A percentile compares a stretch with the other conserved stretches of the same genome.
Evolutionary conservation across 2,797 vertebrate genomes (phyloP).

Genomic region (Chromis chromis): DNA sequence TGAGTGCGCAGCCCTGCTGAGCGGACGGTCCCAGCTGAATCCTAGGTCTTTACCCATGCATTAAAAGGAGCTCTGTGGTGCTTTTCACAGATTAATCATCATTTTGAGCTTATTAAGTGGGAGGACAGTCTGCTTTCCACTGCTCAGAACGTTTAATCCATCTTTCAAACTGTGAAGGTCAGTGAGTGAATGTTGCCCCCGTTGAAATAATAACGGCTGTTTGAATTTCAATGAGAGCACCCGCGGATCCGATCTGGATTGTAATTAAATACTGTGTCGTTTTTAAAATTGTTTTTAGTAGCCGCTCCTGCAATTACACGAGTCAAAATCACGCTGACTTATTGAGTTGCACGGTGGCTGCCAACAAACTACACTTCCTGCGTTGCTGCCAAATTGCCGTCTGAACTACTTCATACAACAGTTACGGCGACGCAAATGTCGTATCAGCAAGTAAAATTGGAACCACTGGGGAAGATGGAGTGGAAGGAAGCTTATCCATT

Average conservation of each 20-base stretch:
- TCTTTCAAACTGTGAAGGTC: slow-evolving; percentile 86
- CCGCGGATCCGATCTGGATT: slow-evolving; percentile 43
- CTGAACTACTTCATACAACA: slow-evolving; percentile 14
- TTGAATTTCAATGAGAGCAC: slow-evolving; percentile 73
- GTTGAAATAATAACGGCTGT: slow-evolving; percentile 71
- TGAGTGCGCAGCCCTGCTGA: slow-evolving; percentile 50
- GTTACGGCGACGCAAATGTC: slow-evolving; percentile 30
- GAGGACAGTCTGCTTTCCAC: slow-evolving; percentile 81
- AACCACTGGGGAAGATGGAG: background rate
- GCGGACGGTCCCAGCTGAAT: slow-evolving; percentile 68
- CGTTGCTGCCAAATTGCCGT: slow-evolving; percentile 36
- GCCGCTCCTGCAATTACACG: slow-evolving; percentile 15
- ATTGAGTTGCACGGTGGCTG: slow-evolving; percentile 44
- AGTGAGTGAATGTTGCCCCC: slow-evolving; percentile 71
- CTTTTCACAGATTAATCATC: slow-evolving; percentile 85
- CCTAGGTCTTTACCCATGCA: slow-evolving; percentile 71
- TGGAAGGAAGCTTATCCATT: slow-evolving; percentile 10
- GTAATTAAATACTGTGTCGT: slow-evolving; percentile 61
- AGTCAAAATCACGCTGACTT: slow-evolving; percentile 43
- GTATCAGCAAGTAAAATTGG: slow-evolving; percentile 14
- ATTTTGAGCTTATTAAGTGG: slow-evolving; percentile 85
- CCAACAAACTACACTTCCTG: slow-evolving; percentile 28
- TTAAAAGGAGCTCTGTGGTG: slow-evolving; percentile 72
- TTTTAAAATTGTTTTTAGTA: slow-evolving; percentile 27
- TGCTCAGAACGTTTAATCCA: slow-evolving; percentile 83